Conservation (phyloP, 2,888 invertebrate species). For the Parapristionchus giblindavisi region DNA sequence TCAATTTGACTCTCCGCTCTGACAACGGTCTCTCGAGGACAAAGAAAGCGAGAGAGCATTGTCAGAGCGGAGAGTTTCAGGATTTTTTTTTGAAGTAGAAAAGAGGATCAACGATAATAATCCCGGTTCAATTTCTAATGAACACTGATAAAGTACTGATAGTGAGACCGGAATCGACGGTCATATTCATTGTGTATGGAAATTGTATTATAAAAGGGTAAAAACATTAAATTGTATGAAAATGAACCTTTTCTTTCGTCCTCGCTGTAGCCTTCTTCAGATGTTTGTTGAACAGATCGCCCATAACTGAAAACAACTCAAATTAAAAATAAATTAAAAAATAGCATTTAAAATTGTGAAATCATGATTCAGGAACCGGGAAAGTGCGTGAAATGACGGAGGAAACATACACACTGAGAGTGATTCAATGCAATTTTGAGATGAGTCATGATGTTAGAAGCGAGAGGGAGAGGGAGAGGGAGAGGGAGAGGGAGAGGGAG, state of each 20-base stretch:
- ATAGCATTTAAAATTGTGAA: constrained; percentile 1
- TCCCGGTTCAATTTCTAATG: too few species aligned
- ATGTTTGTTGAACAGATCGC: constrained; percentile 55
- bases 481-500: constrained; percentile 22
- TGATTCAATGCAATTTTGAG: too few species aligned
- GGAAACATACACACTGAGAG: neutral
- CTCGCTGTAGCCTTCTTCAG: constrained; percentile 60
- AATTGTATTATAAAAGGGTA: constrained; percentile 18
- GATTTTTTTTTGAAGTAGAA: neutral
- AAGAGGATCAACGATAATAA: neutral
- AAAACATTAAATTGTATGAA: neutral
- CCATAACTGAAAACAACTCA: constrained; percentile 44
- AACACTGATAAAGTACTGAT: too few species aligned
- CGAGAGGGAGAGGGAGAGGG: constrained; percentile 1
- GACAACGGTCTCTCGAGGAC: too few species aligned
- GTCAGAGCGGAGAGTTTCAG: too few species aligned
- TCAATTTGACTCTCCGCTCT: too few species aligned
- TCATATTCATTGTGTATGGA: neutral
- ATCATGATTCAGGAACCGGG: too few species aligned
- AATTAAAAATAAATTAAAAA: too few species aligned
- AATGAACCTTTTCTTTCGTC: constrained; percentile 54
- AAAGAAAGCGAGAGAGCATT: too few species aligned
- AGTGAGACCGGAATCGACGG: too few species aligned
- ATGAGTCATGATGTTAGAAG: too few species aligned
- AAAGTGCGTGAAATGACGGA: neutral